These are phyloP conservation scores for Conomelus anceps DNA, from an alignment of 2,888 invertebrate genomes.

Conservation along the genomic window DNA sequence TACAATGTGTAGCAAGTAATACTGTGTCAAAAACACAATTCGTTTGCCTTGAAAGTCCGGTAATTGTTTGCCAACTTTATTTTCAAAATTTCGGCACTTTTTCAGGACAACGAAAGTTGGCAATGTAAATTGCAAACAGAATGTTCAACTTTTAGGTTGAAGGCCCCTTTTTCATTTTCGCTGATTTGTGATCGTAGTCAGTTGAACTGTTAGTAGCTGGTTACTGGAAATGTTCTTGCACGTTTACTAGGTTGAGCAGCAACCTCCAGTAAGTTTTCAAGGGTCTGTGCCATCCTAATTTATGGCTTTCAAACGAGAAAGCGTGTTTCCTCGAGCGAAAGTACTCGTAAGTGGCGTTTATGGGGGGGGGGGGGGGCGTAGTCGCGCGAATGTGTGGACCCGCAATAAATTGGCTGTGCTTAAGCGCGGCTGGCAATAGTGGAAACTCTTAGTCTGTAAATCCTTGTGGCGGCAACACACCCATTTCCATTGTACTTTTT, in stretches of 20 bases:
- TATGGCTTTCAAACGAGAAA: background rate
- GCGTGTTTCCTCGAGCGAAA: background rate
- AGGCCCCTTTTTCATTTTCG: background rate
- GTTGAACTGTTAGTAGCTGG: background rate
- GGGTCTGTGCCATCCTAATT: background rate
- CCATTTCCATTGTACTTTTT: background rate
- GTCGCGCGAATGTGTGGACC: background rate
- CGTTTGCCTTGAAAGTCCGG: background rate
- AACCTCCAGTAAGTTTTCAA: background rate
- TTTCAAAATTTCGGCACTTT: background rate
- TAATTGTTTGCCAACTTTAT: background rate
- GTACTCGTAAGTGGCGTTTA: background rate
- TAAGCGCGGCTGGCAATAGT: background rate
- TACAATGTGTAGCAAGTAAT: background rate
- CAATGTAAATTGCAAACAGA: background rate
- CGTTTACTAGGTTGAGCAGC: background rate
- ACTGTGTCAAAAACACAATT: background rate
- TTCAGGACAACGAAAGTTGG: background rate
- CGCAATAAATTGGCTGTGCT: background rate
- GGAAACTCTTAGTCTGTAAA: background rate
- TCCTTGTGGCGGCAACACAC: background rate
- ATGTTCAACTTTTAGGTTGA: background rate
- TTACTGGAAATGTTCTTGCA: background rate
- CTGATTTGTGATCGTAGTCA: background rate
- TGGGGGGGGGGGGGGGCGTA: background rate